Evolutionary conservation across 2,888 invertebrate species (phyloP), one percentile per base, ranked within the genome.

Genomic region (Ophion slaviceki): DNA sequence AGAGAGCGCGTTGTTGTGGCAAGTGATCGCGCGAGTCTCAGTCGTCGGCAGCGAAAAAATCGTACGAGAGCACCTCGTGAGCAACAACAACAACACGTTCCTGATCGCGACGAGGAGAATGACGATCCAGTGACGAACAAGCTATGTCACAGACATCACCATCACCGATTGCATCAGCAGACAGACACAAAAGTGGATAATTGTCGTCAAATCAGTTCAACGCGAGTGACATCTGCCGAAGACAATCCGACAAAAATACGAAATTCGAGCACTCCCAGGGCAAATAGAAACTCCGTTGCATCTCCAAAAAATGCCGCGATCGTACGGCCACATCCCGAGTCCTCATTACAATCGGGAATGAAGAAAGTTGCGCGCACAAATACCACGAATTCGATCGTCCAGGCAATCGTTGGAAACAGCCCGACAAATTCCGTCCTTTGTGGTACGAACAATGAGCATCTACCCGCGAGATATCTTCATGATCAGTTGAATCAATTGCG

Each of bases 41-140:
- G 94, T 59, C 93, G 95, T 1, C 92, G 95, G 2, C 95, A 95
- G 89, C 93, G 95, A 17, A 95, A 95, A 88, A 95, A 95, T 88
- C 93, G 95, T 2, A 92, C 90, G 0, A 87, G 92, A 70, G 83
- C 86, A 0, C 89, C 90, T 0, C 88, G 91, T 0, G 91, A 91
- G 4, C 90, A 61, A 61, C 78, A 78, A 57, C 78, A 78, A 57
- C 76, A 57, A 11, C 66, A 40, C 14, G 20, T 20, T 14, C 67
- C 40, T 53, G 24, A 62, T 14, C 64, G 59, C 10, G 87, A 88
- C 59, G 89, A 88, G n/a, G 88, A 90, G 14, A 84, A 82, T 70
- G 90, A 89, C 47, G 87, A 89, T 17, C 88, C 87, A 70, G 75
- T 77, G 68, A 67, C 67, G 64, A 24, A 28, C 76, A 70, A 20